Conservation (phyloP, 2,888 invertebrate genomes). For the Ephialtes manifestator region DNA sequence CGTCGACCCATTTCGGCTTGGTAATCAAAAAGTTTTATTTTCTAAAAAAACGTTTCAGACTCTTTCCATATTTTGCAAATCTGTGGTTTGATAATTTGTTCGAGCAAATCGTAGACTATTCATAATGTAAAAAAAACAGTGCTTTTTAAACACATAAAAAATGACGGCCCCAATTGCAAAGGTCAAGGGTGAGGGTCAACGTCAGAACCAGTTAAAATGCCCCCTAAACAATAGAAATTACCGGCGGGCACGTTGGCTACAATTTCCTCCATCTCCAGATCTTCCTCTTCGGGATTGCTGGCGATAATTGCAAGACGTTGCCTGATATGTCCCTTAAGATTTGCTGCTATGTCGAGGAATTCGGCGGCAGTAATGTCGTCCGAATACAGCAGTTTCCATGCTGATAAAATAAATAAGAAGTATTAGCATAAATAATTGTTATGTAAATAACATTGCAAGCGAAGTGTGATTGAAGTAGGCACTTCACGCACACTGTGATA, state of each 20-base stretch:
- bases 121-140: too few species aligned
- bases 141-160: neutral
- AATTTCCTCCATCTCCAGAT: constrained; percentile 4
- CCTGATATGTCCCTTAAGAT: neutral
- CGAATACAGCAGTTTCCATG: constrained; percentile 5
- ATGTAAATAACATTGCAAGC: too few species aligned
- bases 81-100: too few species aligned
- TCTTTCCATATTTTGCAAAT: too few species aligned
- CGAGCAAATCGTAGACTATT: too few species aligned
- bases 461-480: too few species aligned
- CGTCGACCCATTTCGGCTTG: too few species aligned
- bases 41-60: too few species aligned
- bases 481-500: too few species aligned
- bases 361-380: neutral
- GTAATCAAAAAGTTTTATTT: too few species aligned
- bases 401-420: constrained; percentile 4
- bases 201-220: neutral
- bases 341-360: constrained; percentile 4
- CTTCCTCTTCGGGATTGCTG: neutral
- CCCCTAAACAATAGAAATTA: neutral
- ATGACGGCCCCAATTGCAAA: neutral
- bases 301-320: neutral
- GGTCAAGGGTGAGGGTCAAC: neutral
- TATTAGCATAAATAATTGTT: neutral
- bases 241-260: neutral